Evolutionary conservation across 2,888 invertebrate genomes (phyloP).

Genomic region (Incurvaria masculella): DNA sequence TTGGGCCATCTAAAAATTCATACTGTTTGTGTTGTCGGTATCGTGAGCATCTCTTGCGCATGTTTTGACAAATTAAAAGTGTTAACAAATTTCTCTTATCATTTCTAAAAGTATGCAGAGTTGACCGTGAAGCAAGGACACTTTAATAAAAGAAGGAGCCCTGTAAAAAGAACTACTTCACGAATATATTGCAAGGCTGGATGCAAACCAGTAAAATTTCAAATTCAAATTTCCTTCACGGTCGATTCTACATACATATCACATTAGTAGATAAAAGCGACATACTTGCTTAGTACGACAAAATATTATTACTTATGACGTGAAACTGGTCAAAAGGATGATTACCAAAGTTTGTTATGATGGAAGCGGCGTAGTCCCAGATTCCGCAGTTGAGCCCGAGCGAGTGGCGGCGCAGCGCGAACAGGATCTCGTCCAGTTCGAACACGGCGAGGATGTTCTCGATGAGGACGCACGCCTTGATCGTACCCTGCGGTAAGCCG

Average conservation of each 20-base stretch:
- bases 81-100: neutral
- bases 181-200: too few species aligned
- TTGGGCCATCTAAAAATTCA: too few species aligned
- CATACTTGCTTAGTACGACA: neutral
- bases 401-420: slow-evolving; percentile 62
- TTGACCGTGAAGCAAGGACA: too few species aligned
- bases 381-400: slow-evolving; percentile 71
- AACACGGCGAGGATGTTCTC: slow-evolving; percentile 68
- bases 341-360: slow-evolving; percentile 63
- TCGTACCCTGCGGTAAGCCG: slow-evolving; percentile 56
- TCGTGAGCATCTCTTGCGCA: too few species aligned
- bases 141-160: too few species aligned
- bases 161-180: too few species aligned
- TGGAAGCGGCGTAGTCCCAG: slow-evolving; percentile 70
- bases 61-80: neutral
- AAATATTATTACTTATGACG: too few species aligned
- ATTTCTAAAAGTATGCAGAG: too few species aligned
- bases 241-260: too few species aligned
- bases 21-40: too few species aligned
- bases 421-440: slow-evolving; percentile 67
- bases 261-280: neutral
- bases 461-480: slow-evolving; percentile 69
- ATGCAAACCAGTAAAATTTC: neutral
- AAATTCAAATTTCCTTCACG: neutral
- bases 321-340: too few species aligned